These are phyloP conservation scores for Aphaenogaster floridana DNA, from an alignment of 1,140 invertebrate genomes.

Conservation along the genomic window DNA sequence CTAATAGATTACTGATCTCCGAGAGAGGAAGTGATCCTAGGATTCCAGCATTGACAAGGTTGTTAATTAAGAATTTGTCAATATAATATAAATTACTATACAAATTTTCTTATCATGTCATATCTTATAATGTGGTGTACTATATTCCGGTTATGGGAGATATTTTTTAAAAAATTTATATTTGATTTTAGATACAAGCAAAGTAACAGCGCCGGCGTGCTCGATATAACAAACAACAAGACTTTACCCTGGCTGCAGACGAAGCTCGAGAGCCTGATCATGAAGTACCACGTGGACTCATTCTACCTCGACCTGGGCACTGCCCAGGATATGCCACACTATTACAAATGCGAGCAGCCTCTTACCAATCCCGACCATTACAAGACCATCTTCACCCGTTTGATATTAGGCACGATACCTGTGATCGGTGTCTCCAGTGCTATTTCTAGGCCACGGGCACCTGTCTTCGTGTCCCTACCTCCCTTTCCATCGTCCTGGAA, in stretches of 20 bases:
- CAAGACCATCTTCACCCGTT: conserved; percentile 91
- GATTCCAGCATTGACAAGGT: conserved; percentile 91
- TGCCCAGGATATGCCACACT: conserved; percentile 94
- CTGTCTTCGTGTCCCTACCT: conserved; percentile 95
- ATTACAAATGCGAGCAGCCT: conserved; percentile 92
- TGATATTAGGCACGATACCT: conserved; percentile 89
- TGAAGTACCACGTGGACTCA: conserved; percentile 93
- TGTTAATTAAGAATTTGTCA: not conserved
- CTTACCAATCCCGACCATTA: conserved; percentile 94
- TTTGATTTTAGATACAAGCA: conserved; percentile 89
- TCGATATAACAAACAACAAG: conserved; percentile 94
- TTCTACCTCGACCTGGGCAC: conserved; percentile 97
- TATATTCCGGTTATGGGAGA: not conserved
- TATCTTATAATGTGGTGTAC: not conserved
- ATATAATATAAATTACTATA: conserved; percentile 21
- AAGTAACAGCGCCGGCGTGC: conserved; percentile 91
- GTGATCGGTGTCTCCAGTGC: conserved; percentile 95
- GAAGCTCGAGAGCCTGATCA: conserved; percentile 91
- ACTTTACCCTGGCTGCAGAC: conserved; percentile 93
- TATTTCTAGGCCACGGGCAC: conserved; percentile 92
- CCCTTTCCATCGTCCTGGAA: conserved; percentile 96
- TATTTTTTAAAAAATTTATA: not conserved
- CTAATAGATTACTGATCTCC: conserved; percentile 90
- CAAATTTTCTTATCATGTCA: not conserved
- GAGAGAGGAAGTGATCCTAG: conserved; percentile 91